phyloP scores from a whole-genome alignment of 2,797 vertebrate genomes.

The Tragopan temminckii region DNA sequence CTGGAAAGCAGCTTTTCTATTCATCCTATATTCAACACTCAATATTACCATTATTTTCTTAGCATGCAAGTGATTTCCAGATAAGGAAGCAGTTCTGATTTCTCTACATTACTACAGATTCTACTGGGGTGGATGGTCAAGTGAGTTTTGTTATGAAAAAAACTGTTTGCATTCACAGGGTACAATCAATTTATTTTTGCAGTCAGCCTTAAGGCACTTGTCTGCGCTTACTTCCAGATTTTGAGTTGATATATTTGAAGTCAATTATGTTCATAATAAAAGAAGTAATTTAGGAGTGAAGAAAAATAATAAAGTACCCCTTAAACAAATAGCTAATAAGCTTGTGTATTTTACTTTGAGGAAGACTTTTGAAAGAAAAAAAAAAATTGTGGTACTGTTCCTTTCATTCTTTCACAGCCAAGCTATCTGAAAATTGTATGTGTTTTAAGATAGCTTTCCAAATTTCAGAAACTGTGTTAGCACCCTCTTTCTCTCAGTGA shows the following conservation, averaged over 20 bases:
- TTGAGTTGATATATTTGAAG: neutral
- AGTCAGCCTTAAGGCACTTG: neutral
- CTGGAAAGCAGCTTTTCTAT: neutral
- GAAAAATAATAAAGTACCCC: neutral
- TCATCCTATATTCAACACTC: neutral
- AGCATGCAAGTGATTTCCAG: rapidly evolving
- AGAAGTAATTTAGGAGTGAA: neutral
- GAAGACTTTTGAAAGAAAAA: neutral
- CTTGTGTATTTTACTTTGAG: neutral
- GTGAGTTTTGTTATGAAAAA: neutral
- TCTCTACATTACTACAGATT: neutral
- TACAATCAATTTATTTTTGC: neutral
- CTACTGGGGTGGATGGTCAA: neutral
- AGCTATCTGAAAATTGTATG: neutral
- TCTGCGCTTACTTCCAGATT: neutral
- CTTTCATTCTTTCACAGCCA: neutral
- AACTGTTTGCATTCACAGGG: neutral
- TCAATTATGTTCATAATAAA: neutral
- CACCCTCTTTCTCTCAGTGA: neutral
- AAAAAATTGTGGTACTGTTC: neutral
- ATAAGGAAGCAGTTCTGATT: neutral
- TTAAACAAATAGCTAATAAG: neutral
- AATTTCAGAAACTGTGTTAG: neutral
- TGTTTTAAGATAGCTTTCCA: neutral
- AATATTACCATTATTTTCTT: neutral